Percentiles rank a stretch among this genome's conserved stretches.
These are phyloP conservation scores for Gadus macrocephalus DNA, from an alignment of 2,113 vertebrate genomes.

Conservation along the genomic window DNA sequence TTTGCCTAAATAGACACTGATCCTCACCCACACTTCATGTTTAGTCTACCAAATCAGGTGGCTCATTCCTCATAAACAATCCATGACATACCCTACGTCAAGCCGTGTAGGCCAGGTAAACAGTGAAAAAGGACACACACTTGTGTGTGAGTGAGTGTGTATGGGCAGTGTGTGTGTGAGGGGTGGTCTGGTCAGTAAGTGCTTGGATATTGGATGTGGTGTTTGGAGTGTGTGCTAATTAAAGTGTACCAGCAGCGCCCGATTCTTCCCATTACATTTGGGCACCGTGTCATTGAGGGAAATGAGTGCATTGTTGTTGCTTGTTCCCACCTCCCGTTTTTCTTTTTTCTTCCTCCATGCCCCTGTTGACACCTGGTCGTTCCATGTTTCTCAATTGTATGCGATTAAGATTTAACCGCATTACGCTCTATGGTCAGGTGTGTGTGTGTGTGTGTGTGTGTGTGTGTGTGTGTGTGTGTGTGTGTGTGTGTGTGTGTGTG, in stretches of 20 bases:
- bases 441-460: too few species aligned
- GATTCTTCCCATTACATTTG: not conserved
- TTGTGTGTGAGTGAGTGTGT: conserved; percentile 30
- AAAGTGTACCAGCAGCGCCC: not conserved
- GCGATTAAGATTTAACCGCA: too few species aligned
- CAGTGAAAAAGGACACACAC: not conserved
- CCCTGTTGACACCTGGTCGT: not conserved
- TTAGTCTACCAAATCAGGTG: not conserved
- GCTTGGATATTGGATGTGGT: not conserved
- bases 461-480: too few species aligned
- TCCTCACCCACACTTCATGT: not conserved
- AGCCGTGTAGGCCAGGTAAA: too few species aligned
- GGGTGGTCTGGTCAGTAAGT: not conserved
- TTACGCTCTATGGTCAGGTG: too few species aligned
- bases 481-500: conserved; percentile 7
- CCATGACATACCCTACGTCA: not conserved
- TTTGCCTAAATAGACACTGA: not conserved
- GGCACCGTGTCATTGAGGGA: not conserved
- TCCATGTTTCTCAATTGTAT: too few species aligned
- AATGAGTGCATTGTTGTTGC: not conserved
- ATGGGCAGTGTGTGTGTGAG: conserved; percentile 1
- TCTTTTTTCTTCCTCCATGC: not conserved
- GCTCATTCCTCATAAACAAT: not conserved
- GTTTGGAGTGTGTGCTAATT: not conserved
- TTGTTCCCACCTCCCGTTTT: not conserved